Base-by-base conservation (phyloP, 2,797 vertebrate species). In the Lophius americanus region DNA sequence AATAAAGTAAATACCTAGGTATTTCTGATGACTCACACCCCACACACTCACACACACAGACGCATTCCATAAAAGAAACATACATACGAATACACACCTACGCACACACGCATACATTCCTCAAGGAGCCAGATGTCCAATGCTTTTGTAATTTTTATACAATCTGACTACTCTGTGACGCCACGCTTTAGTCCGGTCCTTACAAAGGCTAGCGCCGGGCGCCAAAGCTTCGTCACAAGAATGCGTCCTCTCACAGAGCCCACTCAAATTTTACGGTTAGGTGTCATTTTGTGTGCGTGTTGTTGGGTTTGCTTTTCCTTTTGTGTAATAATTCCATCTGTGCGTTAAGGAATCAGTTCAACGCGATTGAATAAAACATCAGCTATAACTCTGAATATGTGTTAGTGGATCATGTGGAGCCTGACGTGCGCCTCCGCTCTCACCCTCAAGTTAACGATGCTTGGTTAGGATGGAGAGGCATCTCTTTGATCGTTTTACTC, bases 201-300 rank as follows among this genome's bases (percentile, higher is more conserved):
- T 78, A 82, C 68, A 78, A 65, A 71, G 68, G 73, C 70, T 11
- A 64, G 58, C 54, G 43, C 32, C 2, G 6, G 48, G 67, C 13
- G n/a, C 60, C 35, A 43, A 48, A 49, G 76, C 79, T 60, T 68
- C 47, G 12, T 86, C 72, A 86, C 74, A 50, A 42, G 74, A 76
- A 78, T 85, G 73, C 82, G 70, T 82, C 73, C 70, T 86, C 85
- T 85, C 71, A 81, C 77, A 43, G 62, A 56, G 76, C 70, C 62
- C 43, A 9, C 64, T 58, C 67, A 43, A 68, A 78, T 85, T 90
- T 90, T 82, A 87, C 52, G 72, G 66, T 73, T 85, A 87, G 85
- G 81, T 82, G 82, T 88, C 78, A 79, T 81, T 84, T 71, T 46
- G 69, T 73, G 79, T 62, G 23, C 23, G 23, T 23, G 23, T 23